Conservation (phyloP, 2,888 invertebrate genomes). For the Petrophora chlorosata region DNA sequence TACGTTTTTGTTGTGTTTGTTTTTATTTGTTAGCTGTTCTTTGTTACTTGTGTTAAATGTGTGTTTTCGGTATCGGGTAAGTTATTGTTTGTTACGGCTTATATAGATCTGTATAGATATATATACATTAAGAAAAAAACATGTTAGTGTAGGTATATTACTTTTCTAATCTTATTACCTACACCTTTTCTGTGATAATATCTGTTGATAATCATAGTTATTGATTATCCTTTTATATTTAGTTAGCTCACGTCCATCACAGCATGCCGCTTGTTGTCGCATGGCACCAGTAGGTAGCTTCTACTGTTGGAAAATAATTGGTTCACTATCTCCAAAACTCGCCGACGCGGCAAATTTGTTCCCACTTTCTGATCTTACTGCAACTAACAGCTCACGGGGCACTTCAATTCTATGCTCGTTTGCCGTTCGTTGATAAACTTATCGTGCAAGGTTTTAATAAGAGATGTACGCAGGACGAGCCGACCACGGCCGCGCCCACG, state of each 20-base stretch:
- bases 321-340: neutral
- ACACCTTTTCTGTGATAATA: neutral
- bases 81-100: too few species aligned
- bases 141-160: too few species aligned
- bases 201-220: neutral
- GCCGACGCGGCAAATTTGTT: neutral
- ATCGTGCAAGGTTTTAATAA: neutral
- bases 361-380: neutral
- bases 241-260: constrained; percentile 22
- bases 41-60: too few species aligned
- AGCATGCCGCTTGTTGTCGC: constrained; percentile 24
- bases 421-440: neutral
- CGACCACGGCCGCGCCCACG: constrained; percentile 41
- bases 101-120: too few species aligned
- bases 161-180: too few species aligned
- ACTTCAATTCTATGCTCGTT: neutral
- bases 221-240: constrained; percentile 1
- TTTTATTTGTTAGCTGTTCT: too few species aligned
- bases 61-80: too few species aligned
- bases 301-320: neutral
- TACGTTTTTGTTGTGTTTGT: too few species aligned
- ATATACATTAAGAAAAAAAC: too few species aligned
- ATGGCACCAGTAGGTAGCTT: constrained; percentile 9
- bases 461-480: constrained; percentile 40
- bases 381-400: neutral